Base-by-base conservation (phyloP, 2,113 vertebrate species). In the Chaetura pelagica region DNA sequence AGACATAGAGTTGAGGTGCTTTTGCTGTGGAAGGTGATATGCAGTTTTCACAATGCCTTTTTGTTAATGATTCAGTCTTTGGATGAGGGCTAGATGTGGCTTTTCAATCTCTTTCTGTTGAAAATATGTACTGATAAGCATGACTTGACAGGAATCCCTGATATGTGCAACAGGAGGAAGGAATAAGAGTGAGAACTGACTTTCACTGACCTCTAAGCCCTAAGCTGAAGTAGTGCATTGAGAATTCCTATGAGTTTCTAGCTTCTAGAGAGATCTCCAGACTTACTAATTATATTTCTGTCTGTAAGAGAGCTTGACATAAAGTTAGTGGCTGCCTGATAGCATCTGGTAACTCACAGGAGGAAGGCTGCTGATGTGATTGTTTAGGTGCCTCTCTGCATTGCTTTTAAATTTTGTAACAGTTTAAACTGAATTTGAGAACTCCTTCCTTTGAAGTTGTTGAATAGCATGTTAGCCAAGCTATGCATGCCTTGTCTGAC, bases 111-210 rank as follows among this genome's bases (percentile, higher is more conserved):
- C 48, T 52, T 76, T 81, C 55, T 72, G 20, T 67, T 57, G 75
- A 52, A 93, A 74, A n/a, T 32, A 77, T 7, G 1, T 79, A 61
- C 83, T 88, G 68, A 81, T 96, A 92, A 92, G 68, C 35, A 27
- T 61, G 61, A 48, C 62, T 90, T 85, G 74, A 85, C 63, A 77
- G 64, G 83, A 93, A 94, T 94, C 26, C 48, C 32, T 83, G 63
- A 55, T 83, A 80, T 57, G 44, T 75, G 73, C 34, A 88, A 52
- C 54, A 78, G 38, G 46, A 68, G 54, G 40, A 67, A 57, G 68
- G 46, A 85, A 40, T 15, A 86, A 54, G 54, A 68, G 21, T 59
- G 49, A 87, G 72, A 89, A 59, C 40, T 95, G 86, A 75, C 64
- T 96, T 97, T 75, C 69, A 49, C 66, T 87, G 61, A 58, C 64